Evolutionary conservation across 2,888 invertebrate genomes (phyloP), one percentile per base, ranked within the genome.

Genomic region (Amaurobius ferox): DNA sequence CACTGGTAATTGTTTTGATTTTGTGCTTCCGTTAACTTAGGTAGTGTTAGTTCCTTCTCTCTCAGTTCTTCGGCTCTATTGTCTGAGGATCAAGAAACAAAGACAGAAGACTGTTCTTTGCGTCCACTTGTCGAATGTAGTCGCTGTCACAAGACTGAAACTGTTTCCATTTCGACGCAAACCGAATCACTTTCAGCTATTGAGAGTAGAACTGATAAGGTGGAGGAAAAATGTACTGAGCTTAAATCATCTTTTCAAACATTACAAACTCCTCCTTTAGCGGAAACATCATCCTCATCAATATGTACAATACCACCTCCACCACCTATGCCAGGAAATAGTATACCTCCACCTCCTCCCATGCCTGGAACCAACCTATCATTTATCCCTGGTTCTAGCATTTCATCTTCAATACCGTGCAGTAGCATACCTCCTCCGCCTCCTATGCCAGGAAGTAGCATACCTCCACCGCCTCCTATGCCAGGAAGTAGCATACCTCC

Each of bases 401-500:
- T n/a, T n/a, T 23, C 55, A 55, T 55, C 55, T 23, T 1, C 19
- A 23, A n/a, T 23, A 26, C 16, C 6, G 26, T 11, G 32, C n/a
- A n/a, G n/a, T n/a, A n/a, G 68, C 40, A 80, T 89, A 23, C 88
- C 89, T 9, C 88, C 89, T 0, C 80, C 87, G 6, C 83, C 88
- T 70, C 88, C 86, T 23, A 55, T 79, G 23, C 87, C 88, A 7
- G 80, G 48, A 19, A 23, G 87, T 1, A n/a, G 23, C n/a, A 32
- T 72, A 11, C 73, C 87, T 3, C 79, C 74, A 2, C 87, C 88
- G 16, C 88, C 90, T 87, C 92, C 92, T 0, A 91, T 91, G 88
- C 88, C 88, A 61, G 89, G 76, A 9, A 74, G n/a, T 16, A 44
- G 87, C 87, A 83, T 90, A 89, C 92, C 91, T n/a, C 93, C 93